Base-by-base conservation (phyloP, 2,797 vertebrate genomes). In the Tarsius wallacei region DNA sequence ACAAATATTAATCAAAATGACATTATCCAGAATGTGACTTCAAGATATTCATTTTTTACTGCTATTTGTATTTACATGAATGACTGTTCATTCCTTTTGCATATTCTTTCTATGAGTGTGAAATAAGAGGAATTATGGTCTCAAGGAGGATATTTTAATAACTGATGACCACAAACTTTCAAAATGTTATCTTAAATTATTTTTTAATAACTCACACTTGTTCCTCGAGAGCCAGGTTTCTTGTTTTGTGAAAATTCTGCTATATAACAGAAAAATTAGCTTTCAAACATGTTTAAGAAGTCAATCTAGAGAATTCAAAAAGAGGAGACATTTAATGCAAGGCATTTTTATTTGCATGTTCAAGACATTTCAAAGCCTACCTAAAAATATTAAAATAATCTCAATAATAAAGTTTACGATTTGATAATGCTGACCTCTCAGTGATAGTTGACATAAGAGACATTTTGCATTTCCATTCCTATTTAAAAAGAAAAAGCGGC, bases 111-210 rank as follows among this genome's bases (percentile, higher is more conserved):
- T 21, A 42, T 55, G 59, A 80, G 28, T 74, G 5, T 47, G 7
- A 77, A 63, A 81, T 33, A 19, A 77, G 26, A 91, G 8, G 57
- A 96, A 66, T 22, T 47, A 70, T 4, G 4, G 59, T 80, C 87
- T 95, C 73, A 53, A 78, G 22, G 26, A 90, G 24, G 74, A 31
- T 76, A 77, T 51, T 70, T 91, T 74, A 87, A 68, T 68, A 68
- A n/a, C 64, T 68, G 31, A n/a, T 33, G 31, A 71, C 42, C 16
- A 92, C 31, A 9, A 89, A 42, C 7, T 77, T 90, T 63, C 42
- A 89, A 73, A 9, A 22, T 74, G 84, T 66, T 66, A 68, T 51
- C 42, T 42, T 42, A 42, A 42, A 42, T 42, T 42, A 42, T 42
- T 42, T 42, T 42, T 42, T 42, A 42, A 5, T 42, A 42, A 42